phyloP scores from a whole-genome alignment of 2,797 vertebrate genomes.

The Typhlichthys eigenmanni region DNA sequence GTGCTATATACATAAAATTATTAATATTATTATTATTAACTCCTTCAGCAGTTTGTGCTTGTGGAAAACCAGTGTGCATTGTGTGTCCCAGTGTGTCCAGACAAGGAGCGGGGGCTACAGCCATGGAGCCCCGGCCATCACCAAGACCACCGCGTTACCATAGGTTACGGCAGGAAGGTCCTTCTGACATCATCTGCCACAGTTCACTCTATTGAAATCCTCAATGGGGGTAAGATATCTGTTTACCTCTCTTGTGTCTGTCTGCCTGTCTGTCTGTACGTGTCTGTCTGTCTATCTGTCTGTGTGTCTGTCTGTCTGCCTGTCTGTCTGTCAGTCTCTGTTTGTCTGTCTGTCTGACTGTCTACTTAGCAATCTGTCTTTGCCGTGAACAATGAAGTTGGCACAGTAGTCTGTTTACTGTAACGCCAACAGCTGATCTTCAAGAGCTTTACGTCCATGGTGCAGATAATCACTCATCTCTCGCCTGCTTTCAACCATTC shows the following conservation, averaged over 20 bases:
- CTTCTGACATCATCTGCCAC: slow-evolving; percentile 88
- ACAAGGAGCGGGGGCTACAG: slow-evolving; percentile 83
- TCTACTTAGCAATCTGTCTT: neutral
- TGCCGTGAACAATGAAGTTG: no score
- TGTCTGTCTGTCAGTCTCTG: neutral
- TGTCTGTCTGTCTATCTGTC: neutral
- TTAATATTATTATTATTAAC: no score
- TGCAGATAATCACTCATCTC: slow-evolving; percentile 4
- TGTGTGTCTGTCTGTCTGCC: neutral
- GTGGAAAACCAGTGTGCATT: neutral
- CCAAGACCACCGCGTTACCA: slow-evolving; percentile 74
- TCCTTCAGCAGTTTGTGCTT: no score
- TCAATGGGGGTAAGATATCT: slow-evolving; percentile 78
- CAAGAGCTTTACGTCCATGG: neutral
- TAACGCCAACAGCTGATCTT: no score
- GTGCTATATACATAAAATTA: no score
- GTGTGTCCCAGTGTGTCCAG: slow-evolving; percentile 76
- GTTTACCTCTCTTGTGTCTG: neutral
- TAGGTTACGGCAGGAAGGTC: slow-evolving; percentile 78
- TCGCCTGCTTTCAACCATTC: neutral
- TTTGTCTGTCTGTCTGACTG: neutral
- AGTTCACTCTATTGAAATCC: slow-evolving; percentile 88
- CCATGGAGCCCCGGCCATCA: slow-evolving; percentile 87
- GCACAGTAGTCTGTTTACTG: no score
- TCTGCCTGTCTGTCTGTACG: neutral